These are phyloP conservation scores for Sisor rabdophorus DNA, from an alignment of 2,113 vertebrate genomes.

Conservation along the genomic window DNA sequence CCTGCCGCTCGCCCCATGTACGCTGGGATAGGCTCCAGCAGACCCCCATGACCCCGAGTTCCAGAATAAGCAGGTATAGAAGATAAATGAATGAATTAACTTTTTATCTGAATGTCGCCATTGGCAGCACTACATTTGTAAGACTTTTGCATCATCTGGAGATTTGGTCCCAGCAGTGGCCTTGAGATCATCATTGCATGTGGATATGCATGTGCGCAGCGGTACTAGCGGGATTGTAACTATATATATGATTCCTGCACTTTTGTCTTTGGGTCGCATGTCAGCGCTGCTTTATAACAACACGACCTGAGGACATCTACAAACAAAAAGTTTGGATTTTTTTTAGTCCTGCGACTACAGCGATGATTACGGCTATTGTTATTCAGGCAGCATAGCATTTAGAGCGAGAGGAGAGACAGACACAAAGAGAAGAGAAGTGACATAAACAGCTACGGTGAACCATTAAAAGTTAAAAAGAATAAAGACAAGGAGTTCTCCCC, in stretches of 20 bases:
- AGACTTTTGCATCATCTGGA: background rate
- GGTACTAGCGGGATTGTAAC: background rate
- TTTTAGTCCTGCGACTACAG: conserved; percentile 27
- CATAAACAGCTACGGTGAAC: conserved; percentile 45
- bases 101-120: background rate
- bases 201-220: no score
- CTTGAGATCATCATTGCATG: no score
- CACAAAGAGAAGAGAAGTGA: conserved; percentile 28
- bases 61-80: background rate
- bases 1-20: no score
- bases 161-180: background rate
- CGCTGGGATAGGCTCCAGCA: no score
- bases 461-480: background rate
- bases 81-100: background rate
- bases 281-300: background rate
- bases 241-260: background rate
- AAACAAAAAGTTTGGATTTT: conserved; percentile 33
- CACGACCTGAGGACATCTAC: background rate
- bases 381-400: conserved; percentile 35
- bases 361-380: conserved; percentile 19
- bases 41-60: no score
- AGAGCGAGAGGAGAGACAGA: conserved; percentile 28
- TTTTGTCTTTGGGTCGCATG: background rate
- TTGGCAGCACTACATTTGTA: background rate
- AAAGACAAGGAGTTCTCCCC: no score